phyloP scores from a whole-genome alignment of 1,140 invertebrate species.

The Teleogryllus occipitalis region DNA sequence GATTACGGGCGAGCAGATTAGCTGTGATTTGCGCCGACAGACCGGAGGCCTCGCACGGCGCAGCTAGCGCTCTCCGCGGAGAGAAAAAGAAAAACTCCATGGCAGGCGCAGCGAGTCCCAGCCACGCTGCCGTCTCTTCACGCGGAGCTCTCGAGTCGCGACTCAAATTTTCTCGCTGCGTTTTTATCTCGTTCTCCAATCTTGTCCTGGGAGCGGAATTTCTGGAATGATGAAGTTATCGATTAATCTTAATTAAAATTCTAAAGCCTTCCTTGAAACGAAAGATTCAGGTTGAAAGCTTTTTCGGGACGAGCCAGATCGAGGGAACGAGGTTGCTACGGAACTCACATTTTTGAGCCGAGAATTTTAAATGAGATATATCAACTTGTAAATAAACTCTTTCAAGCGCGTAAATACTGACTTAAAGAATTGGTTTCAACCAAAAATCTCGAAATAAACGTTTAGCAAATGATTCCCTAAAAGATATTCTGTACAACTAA shows the following conservation, averaged over 20 bases:
- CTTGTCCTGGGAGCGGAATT: background rate
- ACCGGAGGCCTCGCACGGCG: background rate
- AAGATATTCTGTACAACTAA: too few species aligned
- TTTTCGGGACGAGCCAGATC: too few species aligned
- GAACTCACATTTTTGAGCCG: background rate
- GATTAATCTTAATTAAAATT: slow-evolving; percentile 2
- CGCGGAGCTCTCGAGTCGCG: too few species aligned
- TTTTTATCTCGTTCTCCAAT: background rate
- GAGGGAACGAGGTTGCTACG: background rate
- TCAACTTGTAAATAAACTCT: background rate
- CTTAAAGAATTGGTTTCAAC: too few species aligned
- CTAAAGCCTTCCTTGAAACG: background rate
- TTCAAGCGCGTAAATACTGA: too few species aligned
- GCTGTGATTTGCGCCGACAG: background rate
- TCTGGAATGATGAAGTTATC: background rate
- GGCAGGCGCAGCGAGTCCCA: background rate
- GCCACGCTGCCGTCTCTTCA: too few species aligned
- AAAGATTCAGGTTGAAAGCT: too few species aligned
- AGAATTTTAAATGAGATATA: background rate
- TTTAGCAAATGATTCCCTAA: too few species aligned
- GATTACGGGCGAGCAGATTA: background rate
- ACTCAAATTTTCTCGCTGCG: too few species aligned
- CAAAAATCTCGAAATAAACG: too few species aligned
- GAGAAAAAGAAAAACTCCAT: background rate
- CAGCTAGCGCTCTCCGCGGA: too few species aligned